Base-by-base conservation (phyloP, 2,797 vertebrate species). In the Brotula barbata region DNA sequence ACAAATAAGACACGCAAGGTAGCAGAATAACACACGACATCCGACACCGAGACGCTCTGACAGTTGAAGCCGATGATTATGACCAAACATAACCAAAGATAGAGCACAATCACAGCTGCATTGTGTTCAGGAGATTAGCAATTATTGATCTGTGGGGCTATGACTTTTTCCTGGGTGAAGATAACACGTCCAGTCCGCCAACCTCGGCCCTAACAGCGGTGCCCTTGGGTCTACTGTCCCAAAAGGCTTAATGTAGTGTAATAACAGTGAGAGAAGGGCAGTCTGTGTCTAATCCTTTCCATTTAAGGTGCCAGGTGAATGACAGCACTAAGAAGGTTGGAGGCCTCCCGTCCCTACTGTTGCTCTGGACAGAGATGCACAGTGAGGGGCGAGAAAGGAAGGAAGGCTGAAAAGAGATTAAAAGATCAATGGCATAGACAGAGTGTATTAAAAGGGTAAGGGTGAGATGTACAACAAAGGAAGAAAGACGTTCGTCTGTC, bases 311-410 rank as follows among this genome's bases (percentile, higher is more conserved):
- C 59, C 58, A 67, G 47, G 68, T 43, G 21, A 71, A 48, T 68
- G 63, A 61, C 67, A 69, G 72, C 75, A 76, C 71, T 54, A 83
- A 82, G 80, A 82, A n/a, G n/a, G n/a, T n/a, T n/a, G n/a, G n/a
- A n/a, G n/a, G n/a, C n/a, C n/a, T n/a, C n/a, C n/a, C n/a, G n/a
- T 78, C 77, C 59, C 73, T 57, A n/a, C 45, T 67, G 72, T 33
- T 41, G 56, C 40, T 56, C 13, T 42, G n/a, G 7, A 42, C 16
- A 56, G 58, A 72, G 19, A 58, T 6, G 6, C 46, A 58, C 42
- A 78, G 69, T 64, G 54, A 22, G 52, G 39, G 7, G 51, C n/a
- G 17, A 58, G 20, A 34, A 37, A 28, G 17, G 16, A 19, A 14
- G 22, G 6, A 7, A 25, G 50, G 28, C 42, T 7, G 20, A 11